phyloP scores from a whole-genome alignment of 2,113 vertebrate species.

The Mus pahari region DNA sequence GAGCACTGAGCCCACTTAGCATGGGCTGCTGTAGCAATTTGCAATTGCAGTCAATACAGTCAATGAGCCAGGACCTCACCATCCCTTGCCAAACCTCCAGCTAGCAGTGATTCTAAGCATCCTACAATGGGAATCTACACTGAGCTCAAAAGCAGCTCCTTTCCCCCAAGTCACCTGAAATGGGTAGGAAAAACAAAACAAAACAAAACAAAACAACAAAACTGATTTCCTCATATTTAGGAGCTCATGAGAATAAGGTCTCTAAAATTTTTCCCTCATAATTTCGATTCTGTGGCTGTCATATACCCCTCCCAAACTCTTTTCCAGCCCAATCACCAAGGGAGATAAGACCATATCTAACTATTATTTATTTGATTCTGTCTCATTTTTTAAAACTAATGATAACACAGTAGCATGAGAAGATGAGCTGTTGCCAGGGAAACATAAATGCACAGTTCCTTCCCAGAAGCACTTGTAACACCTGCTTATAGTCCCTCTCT shows the following conservation, averaged over 20 bases:
- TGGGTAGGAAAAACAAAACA: no score
- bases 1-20: neutral
- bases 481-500: neutral
- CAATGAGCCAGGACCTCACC: neutral
- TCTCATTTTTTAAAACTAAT: neutral
- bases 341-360: neutral
- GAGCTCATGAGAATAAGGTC: neutral
- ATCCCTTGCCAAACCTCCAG: neutral
- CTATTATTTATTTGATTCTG: conserved; percentile 14
- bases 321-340: conserved; percentile 4
- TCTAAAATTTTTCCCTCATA: neutral
- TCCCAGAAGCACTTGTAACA: neutral
- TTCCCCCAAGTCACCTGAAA: neutral
- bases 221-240: neutral
- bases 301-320: neutral
- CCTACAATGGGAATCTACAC: no score
- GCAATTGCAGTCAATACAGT: neutral
- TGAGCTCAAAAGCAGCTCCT: neutral
- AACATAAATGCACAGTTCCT: conserved; percentile 12
- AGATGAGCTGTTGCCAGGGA: conserved; percentile 38
- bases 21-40: neutral
- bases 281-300: neutral
- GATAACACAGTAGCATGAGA: neutral
- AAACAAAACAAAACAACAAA: neutral
- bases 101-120: neutral